A percentile compares a stretch with the other conserved stretches of the same genome.
Conservation (phyloP, 2,113 vertebrate genomes). For the Solea solea region DNA sequence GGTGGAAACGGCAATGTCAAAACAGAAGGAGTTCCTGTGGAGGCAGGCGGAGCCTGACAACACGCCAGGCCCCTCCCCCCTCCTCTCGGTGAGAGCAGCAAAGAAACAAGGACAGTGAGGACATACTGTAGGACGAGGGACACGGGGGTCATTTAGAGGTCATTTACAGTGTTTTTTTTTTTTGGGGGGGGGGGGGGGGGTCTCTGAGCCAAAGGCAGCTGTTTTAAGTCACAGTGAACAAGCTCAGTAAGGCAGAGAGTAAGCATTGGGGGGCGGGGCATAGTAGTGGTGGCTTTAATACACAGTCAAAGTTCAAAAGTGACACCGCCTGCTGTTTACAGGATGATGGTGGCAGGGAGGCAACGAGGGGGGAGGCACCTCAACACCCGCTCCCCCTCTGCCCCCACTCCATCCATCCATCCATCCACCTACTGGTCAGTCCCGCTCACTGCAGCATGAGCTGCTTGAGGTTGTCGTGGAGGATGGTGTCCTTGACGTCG, state of each 20-base stretch:
- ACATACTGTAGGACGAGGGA: not conserved
- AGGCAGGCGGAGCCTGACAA: slow-evolving; percentile 17
- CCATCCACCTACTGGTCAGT: not conserved
- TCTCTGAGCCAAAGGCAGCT: slow-evolving; percentile 27
- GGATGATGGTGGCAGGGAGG: not conserved
- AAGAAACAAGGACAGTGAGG: not conserved
- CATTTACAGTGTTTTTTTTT: slow-evolving; percentile 59
- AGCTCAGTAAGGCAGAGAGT: slow-evolving; percentile 52
- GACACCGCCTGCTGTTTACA: not conserved
- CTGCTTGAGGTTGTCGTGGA: slow-evolving; percentile 98
- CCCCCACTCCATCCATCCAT: not conserved
- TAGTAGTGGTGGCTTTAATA: slow-evolving; percentile 64
- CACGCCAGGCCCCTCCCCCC: not conserved
- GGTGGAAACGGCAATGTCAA: slow-evolving; percentile 1
- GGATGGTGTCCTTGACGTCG: slow-evolving; percentile 98
- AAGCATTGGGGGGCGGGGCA: slow-evolving; percentile 25
- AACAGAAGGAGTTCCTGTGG: not conserved
- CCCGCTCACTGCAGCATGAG: slow-evolving; percentile 93
- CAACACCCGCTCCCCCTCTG: not conserved
- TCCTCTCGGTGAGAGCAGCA: slow-evolving; percentile 27
- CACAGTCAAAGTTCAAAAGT: slow-evolving; percentile 31
- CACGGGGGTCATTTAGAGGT: slow-evolving; percentile 9
- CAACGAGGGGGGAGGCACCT: slow-evolving; percentile 23
- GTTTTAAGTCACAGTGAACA: slow-evolving; percentile 52
- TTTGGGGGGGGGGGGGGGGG: not conserved